Conservation (phyloP, 2,888 invertebrate genomes). For the Macrosiphum euphorbiae region DNA sequence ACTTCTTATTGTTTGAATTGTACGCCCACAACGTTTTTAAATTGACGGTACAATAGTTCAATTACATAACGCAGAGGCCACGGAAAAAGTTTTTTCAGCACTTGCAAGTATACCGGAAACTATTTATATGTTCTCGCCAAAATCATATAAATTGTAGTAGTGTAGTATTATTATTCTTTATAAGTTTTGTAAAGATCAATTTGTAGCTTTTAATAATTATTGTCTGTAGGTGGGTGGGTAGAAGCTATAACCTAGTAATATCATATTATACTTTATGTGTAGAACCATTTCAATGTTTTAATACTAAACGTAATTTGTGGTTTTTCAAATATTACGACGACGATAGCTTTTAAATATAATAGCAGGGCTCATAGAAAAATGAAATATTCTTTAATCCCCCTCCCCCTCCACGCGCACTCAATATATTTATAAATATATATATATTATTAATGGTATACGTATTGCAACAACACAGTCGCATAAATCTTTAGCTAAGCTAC, state of each 20-base stretch:
- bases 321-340: not conserved
- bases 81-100: not conserved
- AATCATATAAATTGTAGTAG: not conserved
- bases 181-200: not conserved
- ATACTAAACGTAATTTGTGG: not conserved
- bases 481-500: constrained; percentile 57
- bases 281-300: not conserved
- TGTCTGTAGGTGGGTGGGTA: not conserved
- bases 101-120: not conserved
- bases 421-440: constrained; percentile 37
- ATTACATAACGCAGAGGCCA: not conserved
- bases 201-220: not conserved
- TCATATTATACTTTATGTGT: not conserved
- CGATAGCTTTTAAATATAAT: not conserved
- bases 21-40: not conserved
- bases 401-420: not conserved
- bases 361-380: not conserved
- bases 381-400: constrained; percentile 7
- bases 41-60: not conserved
- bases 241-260: not conserved
- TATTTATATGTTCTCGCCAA: not conserved
- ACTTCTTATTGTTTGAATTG: not conserved
- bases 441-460: constrained; percentile 42
- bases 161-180: not conserved
- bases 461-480: constrained; percentile 36